Percentiles rank a stretch among this genome's conserved stretches.
phyloP scores from a whole-genome alignment of 2,797 vertebrate genomes.

The Malurus splendens region DNA sequence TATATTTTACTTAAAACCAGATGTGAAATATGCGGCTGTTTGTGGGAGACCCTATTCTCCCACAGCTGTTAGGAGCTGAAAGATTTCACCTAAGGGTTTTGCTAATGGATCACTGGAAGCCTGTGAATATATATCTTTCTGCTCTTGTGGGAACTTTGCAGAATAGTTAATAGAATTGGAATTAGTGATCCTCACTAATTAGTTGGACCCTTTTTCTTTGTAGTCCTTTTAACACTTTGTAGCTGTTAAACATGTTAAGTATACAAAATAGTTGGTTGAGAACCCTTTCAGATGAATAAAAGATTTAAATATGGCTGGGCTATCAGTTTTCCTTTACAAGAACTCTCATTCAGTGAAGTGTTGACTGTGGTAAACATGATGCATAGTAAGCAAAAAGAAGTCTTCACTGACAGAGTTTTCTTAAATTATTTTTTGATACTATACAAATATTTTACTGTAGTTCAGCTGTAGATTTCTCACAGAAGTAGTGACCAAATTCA shows the following conservation, averaged over 20 bases:
- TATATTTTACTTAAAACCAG: neutral
- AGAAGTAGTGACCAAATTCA: neutral
- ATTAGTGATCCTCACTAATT: neutral
- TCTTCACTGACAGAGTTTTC: neutral
- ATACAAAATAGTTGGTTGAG: neutral
- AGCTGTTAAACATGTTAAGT: neutral
- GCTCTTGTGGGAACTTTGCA: conserved; percentile 1
- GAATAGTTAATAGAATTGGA: conserved; percentile 18
- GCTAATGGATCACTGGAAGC: neutral
- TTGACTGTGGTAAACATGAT: neutral
- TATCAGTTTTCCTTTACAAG: neutral
- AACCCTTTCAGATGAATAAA: neutral
- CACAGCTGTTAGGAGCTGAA: neutral
- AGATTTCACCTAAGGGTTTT: conserved; percentile 27
- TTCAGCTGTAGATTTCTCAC: neutral
- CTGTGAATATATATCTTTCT: conserved; percentile 1
- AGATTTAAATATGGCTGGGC: neutral
- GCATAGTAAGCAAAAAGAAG: neutral
- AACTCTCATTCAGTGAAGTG: neutral
- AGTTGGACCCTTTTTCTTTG: neutral
- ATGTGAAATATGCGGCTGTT: neutral
- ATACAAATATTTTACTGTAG: neutral
- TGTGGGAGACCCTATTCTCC: too few species aligned
- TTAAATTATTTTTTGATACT: neutral
- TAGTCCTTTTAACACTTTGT: neutral